These are phyloP conservation scores for Hesperophylax magnus DNA, from an alignment of 1,140 invertebrate species.

Conservation along the genomic window DNA sequence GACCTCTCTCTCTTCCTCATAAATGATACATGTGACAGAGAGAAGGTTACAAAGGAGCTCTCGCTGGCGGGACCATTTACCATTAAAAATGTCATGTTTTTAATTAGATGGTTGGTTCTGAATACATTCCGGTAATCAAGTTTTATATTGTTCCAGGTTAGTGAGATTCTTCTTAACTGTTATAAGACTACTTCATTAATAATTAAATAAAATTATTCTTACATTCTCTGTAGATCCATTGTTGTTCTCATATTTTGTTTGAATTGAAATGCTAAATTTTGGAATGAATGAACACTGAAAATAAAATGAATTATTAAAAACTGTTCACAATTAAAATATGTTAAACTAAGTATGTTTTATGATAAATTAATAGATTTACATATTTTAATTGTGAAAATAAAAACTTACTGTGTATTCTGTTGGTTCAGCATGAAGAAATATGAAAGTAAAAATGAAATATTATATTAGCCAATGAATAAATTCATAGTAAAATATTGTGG, in stretches of 20 bases:
- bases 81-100: too few species aligned
- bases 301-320: conserved; percentile 44
- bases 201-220: conserved; percentile 63
- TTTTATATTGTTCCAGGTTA: too few species aligned
- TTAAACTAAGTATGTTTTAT: conserved; percentile 4
- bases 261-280: conserved; percentile 88
- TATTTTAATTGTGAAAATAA: conserved; percentile 57
- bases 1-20: too few species aligned
- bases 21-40: too few species aligned
- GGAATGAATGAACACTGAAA: conserved; percentile 93
- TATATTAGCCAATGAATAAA: too few species aligned
- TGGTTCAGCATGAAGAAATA: conserved; percentile 45
- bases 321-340: background rate
- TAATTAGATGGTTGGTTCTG: too few species aligned
- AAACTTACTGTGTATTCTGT: conserved; percentile 76
- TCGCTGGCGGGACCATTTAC: too few species aligned
- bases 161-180: too few species aligned
- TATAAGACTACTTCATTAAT: too few species aligned
- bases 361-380: background rate
- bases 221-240: conserved; percentile 92
- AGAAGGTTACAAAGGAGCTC: too few species aligned
- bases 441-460: conserved; percentile 58
- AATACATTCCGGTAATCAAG: too few species aligned
- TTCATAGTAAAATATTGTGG: too few species aligned
- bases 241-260: conserved; percentile 93